Conservation (phyloP, 1,140 invertebrate species). For the Ptiloglossa arizonensis region DNA sequence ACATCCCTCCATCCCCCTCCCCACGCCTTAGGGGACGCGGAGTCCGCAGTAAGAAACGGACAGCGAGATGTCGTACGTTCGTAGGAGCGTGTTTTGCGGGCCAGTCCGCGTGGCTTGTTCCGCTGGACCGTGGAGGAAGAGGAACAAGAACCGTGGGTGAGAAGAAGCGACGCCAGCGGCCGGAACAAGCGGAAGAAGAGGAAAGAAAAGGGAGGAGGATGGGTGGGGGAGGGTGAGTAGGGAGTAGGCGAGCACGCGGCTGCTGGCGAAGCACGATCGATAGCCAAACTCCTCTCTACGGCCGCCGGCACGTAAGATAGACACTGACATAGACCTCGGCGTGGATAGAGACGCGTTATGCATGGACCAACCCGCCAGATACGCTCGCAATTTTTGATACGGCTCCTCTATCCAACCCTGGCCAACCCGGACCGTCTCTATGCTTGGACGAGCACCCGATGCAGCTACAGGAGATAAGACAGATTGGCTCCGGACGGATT, state of each 20-base stretch:
- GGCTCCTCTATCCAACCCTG: neutral
- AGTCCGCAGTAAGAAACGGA: conserved; percentile 25
- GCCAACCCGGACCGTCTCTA: neutral
- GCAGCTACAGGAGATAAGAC: conserved; percentile 15
- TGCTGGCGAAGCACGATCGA: conserved; percentile 75
- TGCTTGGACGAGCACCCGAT: conserved; percentile 7
- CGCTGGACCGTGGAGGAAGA: conserved; percentile 53
- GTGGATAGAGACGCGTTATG: conserved; percentile 28
- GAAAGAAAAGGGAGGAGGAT: conserved; percentile 57
- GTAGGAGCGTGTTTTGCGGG: conserved; percentile 54
- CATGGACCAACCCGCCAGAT: conserved; percentile 4
- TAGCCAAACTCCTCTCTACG: conserved; percentile 79
- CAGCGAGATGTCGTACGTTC: conserved; percentile 29
- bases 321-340: conserved; percentile 53
- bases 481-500: too few species aligned
- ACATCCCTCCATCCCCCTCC: too few species aligned
- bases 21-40: too few species aligned
- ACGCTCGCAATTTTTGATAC: conserved; percentile 28
- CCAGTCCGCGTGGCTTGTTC: conserved; percentile 63
- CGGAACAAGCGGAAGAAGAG: conserved; percentile 43
- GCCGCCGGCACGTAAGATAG: conserved; percentile 74
- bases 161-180: conserved; percentile 33
- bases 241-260: conserved; percentile 74
- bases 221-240: too few species aligned
- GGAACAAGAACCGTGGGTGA: conserved; percentile 53